Evolutionary conservation across 1,140 invertebrate species (phyloP).

Genomic region (Procambarus virginalis): DNA sequence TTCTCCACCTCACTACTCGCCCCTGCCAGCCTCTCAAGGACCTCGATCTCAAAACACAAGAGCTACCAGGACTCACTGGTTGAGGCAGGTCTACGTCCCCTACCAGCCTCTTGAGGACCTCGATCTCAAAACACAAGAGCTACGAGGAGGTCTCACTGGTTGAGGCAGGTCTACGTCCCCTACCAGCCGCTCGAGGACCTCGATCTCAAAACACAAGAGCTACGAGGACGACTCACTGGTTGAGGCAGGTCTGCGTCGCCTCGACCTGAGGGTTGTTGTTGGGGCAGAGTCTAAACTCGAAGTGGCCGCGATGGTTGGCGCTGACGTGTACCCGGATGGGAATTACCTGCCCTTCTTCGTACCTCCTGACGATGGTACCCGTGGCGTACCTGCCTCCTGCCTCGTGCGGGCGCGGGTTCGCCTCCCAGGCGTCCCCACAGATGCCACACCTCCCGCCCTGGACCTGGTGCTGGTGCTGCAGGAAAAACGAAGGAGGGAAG

Average conservation of each 20-base stretch:
- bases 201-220: too few relatives aligned
- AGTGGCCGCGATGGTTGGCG: conserved; percentile 74
- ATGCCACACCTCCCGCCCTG: conserved; percentile 76
- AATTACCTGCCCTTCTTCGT: conserved; percentile 53
- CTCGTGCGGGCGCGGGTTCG: conserved; percentile 72
- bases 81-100: conserved; percentile 69
- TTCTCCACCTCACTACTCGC: too few relatives aligned
- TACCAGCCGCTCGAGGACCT: too few relatives aligned
- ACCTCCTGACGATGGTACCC: conserved; percentile 68
- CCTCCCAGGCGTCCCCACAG: conserved; percentile 75
- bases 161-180: conserved; percentile 66
- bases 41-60: too few relatives aligned
- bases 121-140: too few relatives aligned
- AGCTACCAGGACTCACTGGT: conserved; percentile 44
- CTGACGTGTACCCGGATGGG: conserved; percentile 73
- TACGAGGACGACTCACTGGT: conserved; percentile 44
- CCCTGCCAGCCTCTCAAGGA: too few relatives aligned
- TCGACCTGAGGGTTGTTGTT: conserved; percentile 71
- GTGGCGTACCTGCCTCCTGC: conserved; percentile 70
- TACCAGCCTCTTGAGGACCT: too few relatives aligned
- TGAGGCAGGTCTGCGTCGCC: conserved; percentile 69
- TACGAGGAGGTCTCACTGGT: conserved; percentile 46
- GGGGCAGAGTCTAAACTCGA: conserved; percentile 74
- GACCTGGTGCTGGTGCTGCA: conserved; percentile 70
- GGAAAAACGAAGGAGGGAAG: neutral